A percentile compares a stretch with the other conserved stretches of the same genome.
These are phyloP conservation scores for Sturmia bella DNA, from an alignment of 2,888 invertebrate species.

Conservation along the genomic window DNA sequence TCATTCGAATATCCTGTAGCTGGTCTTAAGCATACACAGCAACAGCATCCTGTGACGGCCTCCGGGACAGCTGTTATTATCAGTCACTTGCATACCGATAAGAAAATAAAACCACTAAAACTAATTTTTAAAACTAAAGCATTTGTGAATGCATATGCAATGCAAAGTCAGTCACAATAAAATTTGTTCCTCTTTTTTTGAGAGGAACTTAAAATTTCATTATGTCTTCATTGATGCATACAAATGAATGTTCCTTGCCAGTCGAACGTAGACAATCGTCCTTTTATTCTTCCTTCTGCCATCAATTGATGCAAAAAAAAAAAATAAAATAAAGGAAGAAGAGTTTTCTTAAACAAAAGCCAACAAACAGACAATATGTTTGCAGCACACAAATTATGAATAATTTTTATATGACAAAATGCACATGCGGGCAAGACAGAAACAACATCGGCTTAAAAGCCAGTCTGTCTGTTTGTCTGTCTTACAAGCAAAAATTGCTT, in stretches of 20 bases:
- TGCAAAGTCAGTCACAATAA: constrained; percentile 54
- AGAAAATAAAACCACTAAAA: constrained; percentile 54
- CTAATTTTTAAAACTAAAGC: constrained; percentile 31
- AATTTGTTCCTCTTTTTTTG: constrained; percentile 39
- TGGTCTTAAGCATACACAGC: constrained; percentile 45
- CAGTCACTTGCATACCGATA: constrained; percentile 6
- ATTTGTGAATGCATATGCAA: constrained; percentile 67
- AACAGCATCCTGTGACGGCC: constrained; percentile 66
- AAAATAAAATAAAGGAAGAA: constrained; percentile 3
- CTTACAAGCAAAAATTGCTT: constrained; percentile 10
- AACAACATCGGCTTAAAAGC: constrained; percentile 36
- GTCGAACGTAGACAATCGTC: background rate
- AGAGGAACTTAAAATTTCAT: constrained; percentile 54
- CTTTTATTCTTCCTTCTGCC: constrained; percentile 22
- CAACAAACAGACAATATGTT: constrained; percentile 36
- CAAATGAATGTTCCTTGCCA: background rate
- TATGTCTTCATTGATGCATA: constrained; percentile 26
- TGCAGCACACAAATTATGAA: constrained; percentile 50
- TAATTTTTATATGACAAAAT: constrained; percentile 62
- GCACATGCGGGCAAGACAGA: constrained; percentile 46
- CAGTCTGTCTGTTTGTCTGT: constrained; percentile 10
- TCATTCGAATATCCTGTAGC: constrained; percentile 62
- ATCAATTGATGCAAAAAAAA: constrained; percentile 26
- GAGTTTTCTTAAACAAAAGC: constrained; percentile 54
- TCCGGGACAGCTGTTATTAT: constrained; percentile 69